A percentile compares a stretch with the other conserved stretches of the same genome.
Evolutionary conservation across 2,797 vertebrate species (phyloP).

Genomic region (Platalea minor): DNA sequence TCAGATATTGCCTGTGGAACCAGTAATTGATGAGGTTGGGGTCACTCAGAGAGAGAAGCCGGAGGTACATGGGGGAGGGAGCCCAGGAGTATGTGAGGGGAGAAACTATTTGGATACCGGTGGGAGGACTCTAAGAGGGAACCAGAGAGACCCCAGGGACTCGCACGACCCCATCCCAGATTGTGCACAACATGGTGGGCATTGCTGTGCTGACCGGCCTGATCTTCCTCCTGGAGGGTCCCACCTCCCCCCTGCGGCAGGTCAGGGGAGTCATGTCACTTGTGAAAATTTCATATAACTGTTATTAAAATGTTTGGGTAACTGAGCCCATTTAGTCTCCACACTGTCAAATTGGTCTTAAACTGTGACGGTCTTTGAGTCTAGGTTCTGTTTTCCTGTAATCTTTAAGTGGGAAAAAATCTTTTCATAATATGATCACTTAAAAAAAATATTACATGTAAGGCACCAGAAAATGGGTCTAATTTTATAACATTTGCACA

Average conservation of each 20-base stretch:
- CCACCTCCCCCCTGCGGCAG: rapidly evolving
- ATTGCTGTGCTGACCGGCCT: background rate
- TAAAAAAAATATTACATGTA: background rate
- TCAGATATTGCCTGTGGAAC: background rate
- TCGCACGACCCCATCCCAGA: rapidly evolving
- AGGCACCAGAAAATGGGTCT: background rate
- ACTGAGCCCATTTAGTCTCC: background rate
- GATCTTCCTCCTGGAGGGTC: background rate
- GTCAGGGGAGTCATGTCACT: background rate
- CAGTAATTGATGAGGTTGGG: background rate
- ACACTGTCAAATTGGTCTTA: background rate
- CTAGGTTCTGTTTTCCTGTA: background rate
- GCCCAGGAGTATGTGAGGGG: rapidly evolving
- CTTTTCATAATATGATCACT: background rate
- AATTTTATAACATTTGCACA: slow-evolving; percentile 11
- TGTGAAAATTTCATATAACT: background rate
- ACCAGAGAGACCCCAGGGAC: background rate
- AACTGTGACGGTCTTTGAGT: background rate
- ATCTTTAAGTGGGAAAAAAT: background rate
- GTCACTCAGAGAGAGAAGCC: rapidly evolving
- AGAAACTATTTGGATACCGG: background rate
- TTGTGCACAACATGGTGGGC: rapidly evolving
- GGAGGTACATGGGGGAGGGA: rapidly evolving
- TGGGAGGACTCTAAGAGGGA: background rate
- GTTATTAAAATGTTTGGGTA: background rate